phyloP scores from a whole-genome alignment of 2,797 vertebrate species.

The Artibeus lituratus region DNA sequence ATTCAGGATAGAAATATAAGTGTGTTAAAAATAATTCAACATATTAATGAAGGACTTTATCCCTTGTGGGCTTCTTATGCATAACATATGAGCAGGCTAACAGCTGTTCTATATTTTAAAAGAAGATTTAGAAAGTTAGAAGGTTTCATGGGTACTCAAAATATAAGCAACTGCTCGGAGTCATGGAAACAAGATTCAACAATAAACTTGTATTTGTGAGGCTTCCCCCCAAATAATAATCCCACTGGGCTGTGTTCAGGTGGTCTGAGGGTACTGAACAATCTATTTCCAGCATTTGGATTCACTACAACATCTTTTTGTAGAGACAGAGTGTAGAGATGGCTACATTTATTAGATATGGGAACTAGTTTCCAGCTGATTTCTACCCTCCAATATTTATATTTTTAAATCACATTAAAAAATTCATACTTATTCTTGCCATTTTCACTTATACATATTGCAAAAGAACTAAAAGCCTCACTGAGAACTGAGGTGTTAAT shows the following conservation, averaged over 20 bases:
- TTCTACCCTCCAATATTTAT: background rate
- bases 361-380: conserved; percentile 1
- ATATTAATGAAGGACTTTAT: conserved; percentile 82
- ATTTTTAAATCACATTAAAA: background rate
- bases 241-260: conserved; percentile 76
- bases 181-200: conserved; percentile 81
- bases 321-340: background rate
- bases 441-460: conserved; percentile 9
- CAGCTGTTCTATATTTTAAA: conserved; percentile 85
- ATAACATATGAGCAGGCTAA: conserved; percentile 77
- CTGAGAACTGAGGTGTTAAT: background rate
- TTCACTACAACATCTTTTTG: conserved; percentile 56
- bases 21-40: conserved; percentile 83
- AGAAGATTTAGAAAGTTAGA: conserved; percentile 81
- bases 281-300: conserved; percentile 67
- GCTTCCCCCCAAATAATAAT: conserved; percentile 79
- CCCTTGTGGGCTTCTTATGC: conserved; percentile 81
- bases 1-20: conserved; percentile 83
- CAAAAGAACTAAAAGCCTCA: background rate
- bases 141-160: conserved; percentile 78
- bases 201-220: conserved; percentile 82
- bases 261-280: conserved; percentile 75
- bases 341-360: background rate
- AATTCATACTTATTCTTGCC: background rate
- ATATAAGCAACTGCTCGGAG: conserved; percentile 78